Evolutionary conservation across 1,140 invertebrate genomes (phyloP), one percentile per base, ranked within the genome.

Genomic region (Drosophila elegans): DNA sequence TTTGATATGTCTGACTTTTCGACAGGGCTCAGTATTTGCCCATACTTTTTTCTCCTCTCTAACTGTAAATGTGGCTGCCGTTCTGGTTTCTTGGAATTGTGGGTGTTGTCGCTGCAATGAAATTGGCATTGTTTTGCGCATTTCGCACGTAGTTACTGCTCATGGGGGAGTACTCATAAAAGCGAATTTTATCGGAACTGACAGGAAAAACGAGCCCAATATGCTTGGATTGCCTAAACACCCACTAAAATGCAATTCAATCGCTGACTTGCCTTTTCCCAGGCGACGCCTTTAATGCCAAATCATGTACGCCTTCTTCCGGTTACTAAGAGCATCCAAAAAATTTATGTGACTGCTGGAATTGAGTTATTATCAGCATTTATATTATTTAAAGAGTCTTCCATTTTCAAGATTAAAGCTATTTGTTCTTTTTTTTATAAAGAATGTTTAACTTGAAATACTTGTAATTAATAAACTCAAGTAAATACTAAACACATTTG

Each of bases 181-280:
- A 59, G 49, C 55, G 49, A 83, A 89, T 77, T 86, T 79, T 44
- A 88, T 89, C 29, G 79, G 51, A 16, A 46, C 53, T 52, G 66
- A 64, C 67, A 62, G 54, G 13, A 49, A 21, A 34, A 44, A 72
- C n/a, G 13, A 12, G 49, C 32, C 36, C 32, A 66, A 57, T 67
- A 51, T 36, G 29, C n/a, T 52, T 42, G 32, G 41, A 78, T 69
- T 78, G 59, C 55, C 59, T 59, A 62, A 81, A 52, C 67, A 80
- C 59, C 67, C 59, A 49, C 51, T 72, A 72, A 88, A 76, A 44
- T 77, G 79, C 79, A 82, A 88, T 82, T 82, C 83, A 88, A 88
- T 85, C 46, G 62, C 12, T 25, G 45, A 59, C 10, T 55, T 13
- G 38, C 45, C n/a, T 11, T 27, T 27, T 55, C 16, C 49, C n/a